A percentile compares a stretch with the other conserved stretches of the same genome.
phyloP scores from a whole-genome alignment of 1,140 invertebrate genomes.

The Dreissena polymorpha region DNA sequence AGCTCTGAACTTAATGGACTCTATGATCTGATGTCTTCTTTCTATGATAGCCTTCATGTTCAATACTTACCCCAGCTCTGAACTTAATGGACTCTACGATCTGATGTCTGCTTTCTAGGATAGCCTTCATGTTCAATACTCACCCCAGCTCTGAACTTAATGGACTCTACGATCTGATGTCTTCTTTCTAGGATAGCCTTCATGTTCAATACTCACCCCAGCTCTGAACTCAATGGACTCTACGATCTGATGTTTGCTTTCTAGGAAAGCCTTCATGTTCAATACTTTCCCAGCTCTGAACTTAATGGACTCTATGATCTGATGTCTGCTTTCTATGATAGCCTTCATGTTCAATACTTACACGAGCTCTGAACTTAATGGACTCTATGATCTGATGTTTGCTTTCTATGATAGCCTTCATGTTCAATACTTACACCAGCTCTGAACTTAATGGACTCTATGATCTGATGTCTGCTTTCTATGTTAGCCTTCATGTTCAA shows the following conservation, averaged over 20 bases:
- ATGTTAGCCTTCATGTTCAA: conserved; percentile 82
- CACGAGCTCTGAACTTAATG: conserved; percentile 84
- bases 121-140: too few relatives aligned
- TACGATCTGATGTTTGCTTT: conserved; percentile 87
- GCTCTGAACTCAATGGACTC: conserved; percentile 87
- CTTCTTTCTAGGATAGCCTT: conserved; percentile 84
- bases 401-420: conserved; percentile 83
- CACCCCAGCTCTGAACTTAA: conserved; percentile 85
- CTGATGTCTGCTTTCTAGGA: conserved; percentile 87
- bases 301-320: conserved; percentile 88
- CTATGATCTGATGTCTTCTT: conserved; percentile 87
- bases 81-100: conserved; percentile 88
- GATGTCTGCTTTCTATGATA: conserved; percentile 86
- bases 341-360: too few relatives aligned
- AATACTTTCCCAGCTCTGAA: conserved; percentile 83
- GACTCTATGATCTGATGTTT: conserved; percentile 89
- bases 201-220: too few relatives aligned
- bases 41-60: conserved; percentile 84
- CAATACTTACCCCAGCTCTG: too few relatives aligned
- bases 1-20: conserved; percentile 86
- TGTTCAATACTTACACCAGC: too few relatives aligned
- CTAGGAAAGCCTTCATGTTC: conserved; percentile 82
- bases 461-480: conserved; percentile 87
- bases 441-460: conserved; percentile 87
- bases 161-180: conserved; percentile 88